These are phyloP conservation scores for Phocides pigmalion DNA, from an alignment of 1,140 invertebrate genomes.

Conservation along the genomic window DNA sequence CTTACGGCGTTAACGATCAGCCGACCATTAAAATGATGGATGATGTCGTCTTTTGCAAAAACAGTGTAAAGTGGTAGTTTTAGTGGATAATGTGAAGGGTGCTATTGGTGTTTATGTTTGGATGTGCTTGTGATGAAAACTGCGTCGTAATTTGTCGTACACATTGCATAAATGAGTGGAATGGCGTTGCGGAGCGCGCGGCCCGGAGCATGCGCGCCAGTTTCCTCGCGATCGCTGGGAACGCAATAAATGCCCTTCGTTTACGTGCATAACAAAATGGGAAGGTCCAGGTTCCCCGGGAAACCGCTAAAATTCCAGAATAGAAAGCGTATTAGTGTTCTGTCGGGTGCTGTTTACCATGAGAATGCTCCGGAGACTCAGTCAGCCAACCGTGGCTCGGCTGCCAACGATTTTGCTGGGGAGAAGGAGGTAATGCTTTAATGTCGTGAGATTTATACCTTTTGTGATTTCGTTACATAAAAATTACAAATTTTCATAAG, in stretches of 20 bases:
- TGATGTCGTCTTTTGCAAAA: constrained; percentile 79
- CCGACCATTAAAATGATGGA: constrained; percentile 82
- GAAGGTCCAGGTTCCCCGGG: constrained; percentile 90
- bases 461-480: constrained; percentile 49
- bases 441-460: constrained; percentile 36
- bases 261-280: constrained; percentile 83
- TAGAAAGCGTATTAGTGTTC: constrained; percentile 91
- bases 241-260: constrained; percentile 80
- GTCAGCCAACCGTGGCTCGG: constrained; percentile 72
- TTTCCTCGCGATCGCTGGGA: constrained; percentile 78
- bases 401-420: constrained; percentile 73
- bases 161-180: constrained; percentile 84
- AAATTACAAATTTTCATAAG: constrained; percentile 49
- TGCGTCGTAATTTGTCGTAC: constrained; percentile 82
- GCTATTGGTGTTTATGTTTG: constrained; percentile 75
- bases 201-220: constrained; percentile 83
- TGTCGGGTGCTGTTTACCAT: constrained; percentile 82
- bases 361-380: constrained; percentile 75
- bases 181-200: constrained; percentile 82
- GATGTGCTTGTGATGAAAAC: constrained; percentile 74
- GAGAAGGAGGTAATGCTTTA: constrained; percentile 77
- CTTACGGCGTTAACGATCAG: constrained; percentile 75
- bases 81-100: constrained; percentile 78
- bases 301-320: constrained; percentile 93
- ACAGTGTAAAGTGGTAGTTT: constrained; percentile 74